These are phyloP conservation scores for Pentamera pediparva DNA, from an alignment of 53 echinoderm and acorn worm species.

Conservation along the genomic window DNA sequence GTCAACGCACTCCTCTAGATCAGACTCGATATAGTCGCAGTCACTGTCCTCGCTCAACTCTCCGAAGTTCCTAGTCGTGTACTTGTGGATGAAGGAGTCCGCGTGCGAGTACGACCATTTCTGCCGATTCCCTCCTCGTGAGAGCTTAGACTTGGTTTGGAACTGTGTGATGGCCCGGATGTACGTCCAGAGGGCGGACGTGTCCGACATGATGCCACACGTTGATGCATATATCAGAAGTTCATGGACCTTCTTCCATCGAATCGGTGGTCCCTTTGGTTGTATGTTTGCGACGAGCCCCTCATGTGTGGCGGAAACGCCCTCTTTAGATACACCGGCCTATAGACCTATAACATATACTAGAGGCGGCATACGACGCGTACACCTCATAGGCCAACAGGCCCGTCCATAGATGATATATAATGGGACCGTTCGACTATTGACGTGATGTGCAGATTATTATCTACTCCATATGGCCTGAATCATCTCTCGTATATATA, in stretches of 20 bases:
- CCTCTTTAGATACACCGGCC: neutral
- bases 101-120: constrained; percentile 53
- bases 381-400: too few relatives aligned
- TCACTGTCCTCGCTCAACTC: constrained; percentile 6
- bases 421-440: too few relatives aligned
- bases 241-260: too few relatives aligned
- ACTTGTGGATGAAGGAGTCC: constrained; percentile 83
- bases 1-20: neutral
- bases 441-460: too few relatives aligned
- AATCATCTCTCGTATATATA: too few relatives aligned
- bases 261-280: too few relatives aligned
- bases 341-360: neutral
- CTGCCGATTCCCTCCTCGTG: constrained; percentile 8
- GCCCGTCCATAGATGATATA: too few relatives aligned
- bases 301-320: too few relatives aligned
- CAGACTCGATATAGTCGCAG: constrained; percentile 3
- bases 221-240: too few relatives aligned
- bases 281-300: too few relatives aligned
- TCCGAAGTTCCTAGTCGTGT: constrained; percentile 57
- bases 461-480: too few relatives aligned
- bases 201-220: too few relatives aligned
- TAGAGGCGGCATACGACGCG: neutral
- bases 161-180: constrained; percentile 58
- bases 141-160: neutral
- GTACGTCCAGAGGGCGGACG: constrained; percentile 55